Percentiles rank a stretch among this genome's conserved stretches.
Conservation (phyloP, 2,888 invertebrate species). For the Amphimallon solstitiale region DNA sequence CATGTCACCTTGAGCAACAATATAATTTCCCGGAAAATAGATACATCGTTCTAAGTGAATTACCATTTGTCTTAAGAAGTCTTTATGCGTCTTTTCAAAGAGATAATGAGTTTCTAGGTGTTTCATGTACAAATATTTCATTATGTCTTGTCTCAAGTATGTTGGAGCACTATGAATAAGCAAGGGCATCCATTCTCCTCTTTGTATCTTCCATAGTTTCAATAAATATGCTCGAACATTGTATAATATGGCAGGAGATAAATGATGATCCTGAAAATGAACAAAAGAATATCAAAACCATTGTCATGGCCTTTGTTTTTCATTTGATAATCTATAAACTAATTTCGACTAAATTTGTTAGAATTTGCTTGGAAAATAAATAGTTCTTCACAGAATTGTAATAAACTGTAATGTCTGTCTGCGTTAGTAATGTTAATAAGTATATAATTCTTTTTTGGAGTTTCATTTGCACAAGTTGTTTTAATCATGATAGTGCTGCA, state of each 20-base stretch:
- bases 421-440: no score
- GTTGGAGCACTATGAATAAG: constrained; percentile 41
- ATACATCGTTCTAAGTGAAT: constrained; percentile 67
- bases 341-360: no score
- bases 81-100: constrained; percentile 64
- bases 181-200: constrained; percentile 64
- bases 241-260: constrained; percentile 55
- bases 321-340: no score
- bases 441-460: no score
- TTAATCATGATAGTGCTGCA: no score
- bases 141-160: constrained; percentile 57
- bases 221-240: constrained; percentile 68
- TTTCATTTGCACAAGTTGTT: no score
- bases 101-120: constrained; percentile 65
- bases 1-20: constrained; percentile 67
- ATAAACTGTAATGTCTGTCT: no score
- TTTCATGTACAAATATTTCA: constrained; percentile 65
- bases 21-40: constrained; percentile 67
- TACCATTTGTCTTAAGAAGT: constrained; percentile 64
- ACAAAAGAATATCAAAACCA: no score
- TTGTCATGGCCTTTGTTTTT: no score
- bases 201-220: constrained; percentile 66
- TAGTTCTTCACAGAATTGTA: no score
- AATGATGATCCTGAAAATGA: constrained; percentile 36
- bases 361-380: no score